A percentile compares a stretch with the other conserved stretches of the same genome.
Conservation (phyloP, 2,888 invertebrate genomes). For the Trichogramma evanescens region DNA sequence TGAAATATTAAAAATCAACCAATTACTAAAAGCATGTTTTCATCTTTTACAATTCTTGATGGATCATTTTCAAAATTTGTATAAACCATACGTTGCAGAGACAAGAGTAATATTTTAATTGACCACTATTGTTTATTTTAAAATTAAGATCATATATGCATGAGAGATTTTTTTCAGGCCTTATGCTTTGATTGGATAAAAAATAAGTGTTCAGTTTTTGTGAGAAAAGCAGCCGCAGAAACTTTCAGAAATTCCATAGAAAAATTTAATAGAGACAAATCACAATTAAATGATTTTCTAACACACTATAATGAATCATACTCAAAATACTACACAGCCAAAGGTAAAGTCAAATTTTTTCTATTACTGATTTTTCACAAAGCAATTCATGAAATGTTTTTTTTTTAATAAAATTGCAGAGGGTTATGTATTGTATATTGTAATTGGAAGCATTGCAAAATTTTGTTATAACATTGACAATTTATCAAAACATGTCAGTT, state of each 20-base stretch:
- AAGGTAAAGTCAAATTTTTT: not conserved
- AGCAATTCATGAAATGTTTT: not conserved
- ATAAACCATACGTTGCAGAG: constrained; percentile 23
- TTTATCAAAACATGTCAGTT: constrained; percentile 1
- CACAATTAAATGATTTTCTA: constrained; percentile 26
- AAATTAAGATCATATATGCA: not conserved
- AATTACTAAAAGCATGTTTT: constrained; percentile 26
- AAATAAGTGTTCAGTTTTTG: constrained; percentile 16
- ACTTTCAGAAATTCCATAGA: constrained; percentile 30
- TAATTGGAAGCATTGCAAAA: constrained; percentile 28
- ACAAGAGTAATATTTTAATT: constrained; percentile 26
- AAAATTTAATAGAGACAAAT: constrained; percentile 19
- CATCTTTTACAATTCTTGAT: constrained; percentile 28
- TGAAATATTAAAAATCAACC: not conserved
- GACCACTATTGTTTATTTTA: not conserved
- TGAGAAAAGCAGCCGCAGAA: constrained; percentile 28
- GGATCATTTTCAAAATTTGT: constrained; percentile 27
- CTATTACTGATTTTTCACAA: not conserved
- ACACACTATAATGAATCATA: constrained; percentile 5
- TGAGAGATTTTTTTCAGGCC: constrained; percentile 25
- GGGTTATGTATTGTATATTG: constrained; percentile 23
- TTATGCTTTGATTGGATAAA: constrained; percentile 27
- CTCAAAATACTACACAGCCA: constrained; percentile 4
- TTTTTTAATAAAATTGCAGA: constrained; percentile 23
- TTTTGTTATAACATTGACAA: constrained; percentile 19